Conservation (phyloP, 2,113 vertebrate species). For the Hylia prasina region DNA sequence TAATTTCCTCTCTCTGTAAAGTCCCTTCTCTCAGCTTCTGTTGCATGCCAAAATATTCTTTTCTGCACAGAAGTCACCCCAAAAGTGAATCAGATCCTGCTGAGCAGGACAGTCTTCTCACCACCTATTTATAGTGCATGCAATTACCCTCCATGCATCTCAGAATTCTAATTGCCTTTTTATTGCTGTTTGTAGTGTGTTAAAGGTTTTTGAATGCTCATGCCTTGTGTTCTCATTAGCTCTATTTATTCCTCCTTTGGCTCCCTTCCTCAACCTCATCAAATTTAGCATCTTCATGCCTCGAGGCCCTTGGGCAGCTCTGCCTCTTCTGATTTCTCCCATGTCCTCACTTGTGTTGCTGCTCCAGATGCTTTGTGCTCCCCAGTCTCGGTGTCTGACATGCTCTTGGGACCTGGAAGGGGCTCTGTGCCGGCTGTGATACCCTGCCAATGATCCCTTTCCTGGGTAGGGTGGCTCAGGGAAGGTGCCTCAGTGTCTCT, state of each 20-base stretch:
- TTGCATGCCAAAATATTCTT: background rate
- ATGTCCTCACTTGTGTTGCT: background rate
- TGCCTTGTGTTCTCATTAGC: conserved; percentile 59
- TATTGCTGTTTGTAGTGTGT: conserved; percentile 62
- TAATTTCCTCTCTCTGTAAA: background rate
- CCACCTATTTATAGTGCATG: conserved; percentile 47
- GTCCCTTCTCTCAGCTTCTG: background rate
- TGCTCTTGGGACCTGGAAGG: background rate
- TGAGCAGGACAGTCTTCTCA: conserved; percentile 16
- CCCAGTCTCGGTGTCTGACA: accelerated
- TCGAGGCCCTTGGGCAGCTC: background rate
- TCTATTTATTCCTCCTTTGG: conserved; percentile 55
- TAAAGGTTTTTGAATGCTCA: conserved; percentile 53
- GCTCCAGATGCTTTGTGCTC: background rate
- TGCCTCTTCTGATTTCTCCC: background rate
- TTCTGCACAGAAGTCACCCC: conserved; percentile 20
- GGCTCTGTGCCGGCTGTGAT: background rate
- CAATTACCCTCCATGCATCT: conserved; percentile 49
- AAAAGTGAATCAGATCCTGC: conserved; percentile 38
- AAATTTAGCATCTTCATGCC: conserved; percentile 21
- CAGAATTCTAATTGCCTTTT: conserved; percentile 57
- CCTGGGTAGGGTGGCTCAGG: background rate
- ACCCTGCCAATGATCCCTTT: background rate
- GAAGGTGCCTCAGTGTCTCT: background rate
- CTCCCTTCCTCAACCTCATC: conserved; percentile 32